These are phyloP conservation scores for Liolophura sinensis DNA, from an alignment of 1,140 invertebrate species.

Conservation along the genomic window DNA sequence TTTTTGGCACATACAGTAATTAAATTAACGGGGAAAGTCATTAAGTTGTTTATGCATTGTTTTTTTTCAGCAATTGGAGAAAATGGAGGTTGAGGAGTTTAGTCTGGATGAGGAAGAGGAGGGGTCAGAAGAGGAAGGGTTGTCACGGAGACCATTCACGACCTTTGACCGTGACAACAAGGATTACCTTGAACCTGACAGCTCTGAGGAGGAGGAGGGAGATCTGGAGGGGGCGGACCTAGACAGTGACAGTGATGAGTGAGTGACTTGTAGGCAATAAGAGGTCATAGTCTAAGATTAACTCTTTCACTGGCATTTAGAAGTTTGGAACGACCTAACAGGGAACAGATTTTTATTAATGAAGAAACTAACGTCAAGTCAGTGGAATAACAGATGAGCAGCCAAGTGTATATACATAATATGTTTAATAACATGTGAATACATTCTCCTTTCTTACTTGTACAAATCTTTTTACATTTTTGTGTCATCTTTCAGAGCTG, in stretches of 20 bases:
- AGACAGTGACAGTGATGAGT: slow-evolving; percentile 25
- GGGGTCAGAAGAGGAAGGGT: slow-evolving; percentile 54
- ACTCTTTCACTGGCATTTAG: no score
- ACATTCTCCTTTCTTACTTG: no score
- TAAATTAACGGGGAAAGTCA: background rate
- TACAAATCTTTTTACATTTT: no score
- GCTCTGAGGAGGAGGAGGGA: slow-evolving; percentile 28
- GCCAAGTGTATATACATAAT: no score
- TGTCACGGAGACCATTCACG: slow-evolving; percentile 29
- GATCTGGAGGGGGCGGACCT: slow-evolving; percentile 33
- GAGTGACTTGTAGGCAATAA: background rate
- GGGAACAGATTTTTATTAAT: no score
- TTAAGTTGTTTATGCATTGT: background rate
- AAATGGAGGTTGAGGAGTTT: slow-evolving; percentile 40
- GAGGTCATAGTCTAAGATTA: slow-evolving; percentile 8
- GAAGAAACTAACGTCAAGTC: no score
- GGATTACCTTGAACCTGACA: slow-evolving; percentile 26
- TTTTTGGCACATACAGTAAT: no score
- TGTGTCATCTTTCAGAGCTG: slow-evolving; percentile 25
- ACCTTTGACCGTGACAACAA: slow-evolving; percentile 36
- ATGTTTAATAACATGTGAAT: no score
- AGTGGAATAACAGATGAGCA: no score
- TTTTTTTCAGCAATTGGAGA: slow-evolving; percentile 29
- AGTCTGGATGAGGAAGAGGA: slow-evolving; percentile 23
- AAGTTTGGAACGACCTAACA: no score